phyloP scores from a whole-genome alignment of 1,140 invertebrate species.

The Venustaconcha ellipsiformis region DNA sequence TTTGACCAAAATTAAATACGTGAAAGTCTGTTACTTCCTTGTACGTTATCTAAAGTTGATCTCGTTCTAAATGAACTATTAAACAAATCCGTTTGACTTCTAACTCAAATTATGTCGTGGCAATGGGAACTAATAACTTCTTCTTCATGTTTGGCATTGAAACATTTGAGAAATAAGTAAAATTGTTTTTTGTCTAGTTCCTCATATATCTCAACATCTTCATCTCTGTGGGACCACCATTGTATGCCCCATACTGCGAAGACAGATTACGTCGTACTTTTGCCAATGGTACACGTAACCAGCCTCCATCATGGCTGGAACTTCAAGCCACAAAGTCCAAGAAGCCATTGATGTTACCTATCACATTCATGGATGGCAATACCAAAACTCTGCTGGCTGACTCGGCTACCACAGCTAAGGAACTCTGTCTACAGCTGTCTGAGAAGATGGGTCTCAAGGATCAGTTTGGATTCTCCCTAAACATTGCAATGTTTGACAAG shows the following conservation, averaged over 20 bases:
- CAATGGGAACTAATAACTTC: no score
- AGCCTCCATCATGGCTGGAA: conserved; percentile 98
- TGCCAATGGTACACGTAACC: conserved; percentile 97
- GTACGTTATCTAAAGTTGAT: no score
- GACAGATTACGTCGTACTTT: conserved; percentile 95
- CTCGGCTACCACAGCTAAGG: conserved; percentile 96
- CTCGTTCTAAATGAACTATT: no score
- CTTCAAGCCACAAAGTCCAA: conserved; percentile 94
- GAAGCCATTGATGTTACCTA: conserved; percentile 97
- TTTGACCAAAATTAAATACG: no score
- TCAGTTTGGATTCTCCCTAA: conserved; percentile 98
- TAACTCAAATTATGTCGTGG: no score
- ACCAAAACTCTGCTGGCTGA: conserved; percentile 97
- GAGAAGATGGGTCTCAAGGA: conserved; percentile 96
- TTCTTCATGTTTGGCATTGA: no score
- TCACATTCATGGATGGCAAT: conserved; percentile 99
- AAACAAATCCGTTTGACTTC: no score
- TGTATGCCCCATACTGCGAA: conserved; percentile 98
- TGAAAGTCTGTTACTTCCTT: no score
- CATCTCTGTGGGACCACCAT: conserved; percentile 77
- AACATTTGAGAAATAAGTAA: no score
- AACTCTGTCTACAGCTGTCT: conserved; percentile 96
- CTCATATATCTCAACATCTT: conserved; percentile 72
- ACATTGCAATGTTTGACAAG: no score
- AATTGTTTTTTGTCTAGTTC: no score